These are phyloP conservation scores for Disparrhopalites patrizii DNA, from an alignment of 2,888 invertebrate genomes.

Conservation along the genomic window DNA sequence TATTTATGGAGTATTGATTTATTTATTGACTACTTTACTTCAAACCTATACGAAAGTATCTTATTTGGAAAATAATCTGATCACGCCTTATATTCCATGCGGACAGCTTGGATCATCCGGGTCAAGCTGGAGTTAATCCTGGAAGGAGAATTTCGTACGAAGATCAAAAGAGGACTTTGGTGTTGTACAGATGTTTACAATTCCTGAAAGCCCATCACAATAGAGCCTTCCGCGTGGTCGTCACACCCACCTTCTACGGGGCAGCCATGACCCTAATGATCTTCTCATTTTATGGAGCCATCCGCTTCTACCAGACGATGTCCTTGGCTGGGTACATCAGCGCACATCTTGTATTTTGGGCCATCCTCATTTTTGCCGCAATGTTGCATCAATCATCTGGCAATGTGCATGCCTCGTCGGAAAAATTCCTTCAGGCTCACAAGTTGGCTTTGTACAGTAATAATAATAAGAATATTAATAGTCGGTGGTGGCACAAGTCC, in stretches of 20 bases:
- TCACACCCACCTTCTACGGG: not conserved
- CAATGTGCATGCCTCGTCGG: not conserved
- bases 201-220: not conserved
- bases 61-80: too few species aligned
- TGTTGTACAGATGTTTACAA: not conserved
- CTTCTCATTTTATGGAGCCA: constrained; percentile 1
- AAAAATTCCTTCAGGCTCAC: not conserved
- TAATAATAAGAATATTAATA: not conserved
- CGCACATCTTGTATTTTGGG: not conserved
- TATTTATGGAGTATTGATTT: too few species aligned
- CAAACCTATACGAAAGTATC: too few species aligned
- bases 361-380: not conserved
- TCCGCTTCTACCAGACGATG: not conserved
- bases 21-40: too few species aligned
- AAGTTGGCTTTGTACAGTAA: too few species aligned
- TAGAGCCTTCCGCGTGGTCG: not conserved
- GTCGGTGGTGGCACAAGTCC: too few species aligned
- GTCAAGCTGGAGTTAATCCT: too few species aligned
- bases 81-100: too few species aligned
- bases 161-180: not conserved
- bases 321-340: not conserved
- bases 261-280: not conserved
- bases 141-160: too few species aligned
- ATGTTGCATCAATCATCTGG: not conserved
- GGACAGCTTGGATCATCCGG: too few species aligned